phyloP scores from a whole-genome alignment of 2,888 invertebrate genomes.

The Ecdyonurus torrentis region DNA sequence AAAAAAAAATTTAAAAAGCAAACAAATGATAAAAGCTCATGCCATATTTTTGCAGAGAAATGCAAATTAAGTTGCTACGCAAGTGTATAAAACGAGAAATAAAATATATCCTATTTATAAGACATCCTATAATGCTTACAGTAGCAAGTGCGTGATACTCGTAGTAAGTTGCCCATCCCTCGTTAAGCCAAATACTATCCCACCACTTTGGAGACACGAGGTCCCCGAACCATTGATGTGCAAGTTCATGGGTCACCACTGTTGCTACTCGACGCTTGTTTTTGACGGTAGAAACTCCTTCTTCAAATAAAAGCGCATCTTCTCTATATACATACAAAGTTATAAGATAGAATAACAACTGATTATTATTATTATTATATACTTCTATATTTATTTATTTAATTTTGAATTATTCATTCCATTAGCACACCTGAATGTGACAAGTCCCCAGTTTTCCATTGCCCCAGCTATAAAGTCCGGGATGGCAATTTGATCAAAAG shows the following conservation, averaged over 20 bases:
- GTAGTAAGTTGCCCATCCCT: slow-evolving; percentile 53
- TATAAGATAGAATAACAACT: no score
- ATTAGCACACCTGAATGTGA: slow-evolving; percentile 35
- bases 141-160: slow-evolving; percentile 46
- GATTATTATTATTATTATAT: not conserved
- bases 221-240: slow-evolving; percentile 63
- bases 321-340: slow-evolving; percentile 30
- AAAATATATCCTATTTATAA: no score
- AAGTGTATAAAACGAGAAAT: no score
- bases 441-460: slow-evolving; percentile 50
- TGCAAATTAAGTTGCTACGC: no score
- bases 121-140: slow-evolving; percentile 23
- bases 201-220: slow-evolving; percentile 51
- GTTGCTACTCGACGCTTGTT: slow-evolving; percentile 20
- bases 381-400: not conserved
- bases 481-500: slow-evolving; percentile 36
- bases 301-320: slow-evolving; percentile 37
- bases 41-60: no score
- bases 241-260: slow-evolving; percentile 42
- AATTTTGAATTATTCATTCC: not conserved
- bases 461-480: slow-evolving; percentile 37
- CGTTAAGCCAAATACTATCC: slow-evolving; percentile 53
- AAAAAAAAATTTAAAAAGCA: no score
- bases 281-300: slow-evolving; percentile 16
- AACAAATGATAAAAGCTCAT: no score